Percentiles rank a stretch among this genome's conserved stretches.
Conservation (phyloP, 2,888 invertebrate genomes). For the Hydropsyche betteni region DNA sequence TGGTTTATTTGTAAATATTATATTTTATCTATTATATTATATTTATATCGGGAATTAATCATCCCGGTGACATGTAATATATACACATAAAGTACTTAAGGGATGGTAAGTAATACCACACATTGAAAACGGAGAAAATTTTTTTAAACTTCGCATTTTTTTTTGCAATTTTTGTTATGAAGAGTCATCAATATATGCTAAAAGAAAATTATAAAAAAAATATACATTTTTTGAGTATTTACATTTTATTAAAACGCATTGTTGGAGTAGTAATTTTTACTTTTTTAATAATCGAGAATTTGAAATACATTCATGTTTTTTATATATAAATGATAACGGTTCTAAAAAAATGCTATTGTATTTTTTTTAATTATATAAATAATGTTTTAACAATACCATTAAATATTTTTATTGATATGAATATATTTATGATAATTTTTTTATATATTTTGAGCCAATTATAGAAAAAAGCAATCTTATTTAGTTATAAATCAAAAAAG, state of each 20-base stretch:
- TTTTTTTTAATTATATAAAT: neutral
- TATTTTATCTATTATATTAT: constrained; percentile 23
- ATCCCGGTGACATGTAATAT: constrained; percentile 35
- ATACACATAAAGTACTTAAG: constrained; percentile 38
- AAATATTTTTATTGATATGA: constrained; percentile 21
- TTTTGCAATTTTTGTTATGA: too few relatives aligned
- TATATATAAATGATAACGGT: too few relatives aligned
- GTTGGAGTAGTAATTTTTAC: neutral
- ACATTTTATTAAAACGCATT: neutral
- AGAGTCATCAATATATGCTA: too few relatives aligned
- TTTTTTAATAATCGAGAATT: neutral
- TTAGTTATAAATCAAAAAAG: too few relatives aligned
- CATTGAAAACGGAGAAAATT: constrained; percentile 24
- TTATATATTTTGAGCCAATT: constrained; percentile 27
- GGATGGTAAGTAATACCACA: constrained; percentile 34
- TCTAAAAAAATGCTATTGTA: neutral
- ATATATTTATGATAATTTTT: constrained; percentile 13
- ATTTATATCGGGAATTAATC: constrained; percentile 32
- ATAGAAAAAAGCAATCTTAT: neutral
- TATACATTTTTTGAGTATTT: neutral
- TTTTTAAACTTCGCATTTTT: constrained; percentile 7
- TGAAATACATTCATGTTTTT: neutral
- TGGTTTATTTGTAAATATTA: constrained; percentile 30
- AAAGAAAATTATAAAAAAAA: neutral
- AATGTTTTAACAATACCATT: neutral